Percentiles rank a stretch among this genome's conserved stretches.
phyloP scores from a whole-genome alignment of 2,113 vertebrate genomes.

The Halichoeres trimaculatus region DNA sequence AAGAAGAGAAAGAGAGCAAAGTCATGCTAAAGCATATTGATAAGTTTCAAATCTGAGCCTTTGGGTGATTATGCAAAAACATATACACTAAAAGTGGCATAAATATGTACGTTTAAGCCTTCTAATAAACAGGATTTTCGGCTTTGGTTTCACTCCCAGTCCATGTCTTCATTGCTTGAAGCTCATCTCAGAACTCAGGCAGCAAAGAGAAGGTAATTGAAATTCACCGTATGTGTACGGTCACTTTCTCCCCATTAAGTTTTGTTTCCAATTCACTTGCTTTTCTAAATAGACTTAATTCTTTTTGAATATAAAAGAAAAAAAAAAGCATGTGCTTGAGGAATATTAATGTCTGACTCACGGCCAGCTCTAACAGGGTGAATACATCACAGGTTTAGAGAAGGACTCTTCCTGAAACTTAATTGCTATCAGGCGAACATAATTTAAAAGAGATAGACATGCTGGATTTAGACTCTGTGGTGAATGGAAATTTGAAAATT shows the following conservation, averaged over 20 bases:
- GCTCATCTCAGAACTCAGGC: slow-evolving; percentile 34
- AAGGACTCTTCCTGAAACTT: slow-evolving; percentile 54
- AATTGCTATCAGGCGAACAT: slow-evolving; percentile 53
- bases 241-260: slow-evolving; percentile 81
- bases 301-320: slow-evolving; percentile 70
- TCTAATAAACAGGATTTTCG: not conserved
- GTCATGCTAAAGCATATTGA: not conserved
- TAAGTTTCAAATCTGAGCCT: not conserved
- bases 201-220: slow-evolving; percentile 69
- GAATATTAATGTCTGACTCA: slow-evolving; percentile 80
- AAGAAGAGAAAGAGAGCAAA: not conserved
- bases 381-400: slow-evolving; percentile 70
- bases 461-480: slow-evolving; percentile 48
- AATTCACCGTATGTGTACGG: slow-evolving; percentile 78
- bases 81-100: not conserved
- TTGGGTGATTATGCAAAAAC: not conserved
- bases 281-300: slow-evolving; percentile 81
- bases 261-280: slow-evolving; percentile 81
- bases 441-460: slow-evolving; percentile 47
- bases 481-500: slow-evolving; percentile 38
- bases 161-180: slow-evolving; percentile 23
- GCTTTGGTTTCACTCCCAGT: not conserved
- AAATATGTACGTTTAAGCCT: not conserved
- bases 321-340: slow-evolving; percentile 59
- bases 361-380: slow-evolving; percentile 65